phyloP scores from a whole-genome alignment of 2,888 invertebrate species.

The Drosophila greeni region DNA sequence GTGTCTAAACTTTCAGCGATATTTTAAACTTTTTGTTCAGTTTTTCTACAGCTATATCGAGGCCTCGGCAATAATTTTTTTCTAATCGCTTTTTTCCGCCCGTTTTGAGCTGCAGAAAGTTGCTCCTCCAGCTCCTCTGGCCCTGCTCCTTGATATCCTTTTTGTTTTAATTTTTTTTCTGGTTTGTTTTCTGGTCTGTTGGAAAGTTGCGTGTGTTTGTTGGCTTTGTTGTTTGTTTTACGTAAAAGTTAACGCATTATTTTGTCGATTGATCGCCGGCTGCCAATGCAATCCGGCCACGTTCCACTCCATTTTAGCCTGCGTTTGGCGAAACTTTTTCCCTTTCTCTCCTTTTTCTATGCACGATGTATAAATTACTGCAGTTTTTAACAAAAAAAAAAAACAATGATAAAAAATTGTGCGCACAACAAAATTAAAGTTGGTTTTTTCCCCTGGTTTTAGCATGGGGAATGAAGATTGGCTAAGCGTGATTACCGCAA shows the following conservation, averaged over 20 bases:
- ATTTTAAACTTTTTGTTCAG: constrained; percentile 63
- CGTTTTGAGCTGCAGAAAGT: constrained; percentile 40
- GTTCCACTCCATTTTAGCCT: constrained; percentile 37
- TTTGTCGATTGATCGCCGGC: constrained; percentile 67
- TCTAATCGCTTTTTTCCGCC: constrained; percentile 51
- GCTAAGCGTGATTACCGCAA: constrained; percentile 57
- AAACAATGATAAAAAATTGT: constrained; percentile 71
- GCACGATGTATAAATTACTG: constrained; percentile 70
- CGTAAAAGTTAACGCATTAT: constrained; percentile 73
- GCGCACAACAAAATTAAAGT: constrained; percentile 60
- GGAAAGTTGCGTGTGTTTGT: constrained; percentile 65
- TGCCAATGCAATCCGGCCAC: constrained; percentile 13
- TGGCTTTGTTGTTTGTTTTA: constrained; percentile 49
- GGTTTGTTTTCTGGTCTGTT: constrained; percentile 37
- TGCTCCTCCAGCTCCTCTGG: constrained; percentile 15
- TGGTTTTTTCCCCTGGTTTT: constrained; percentile 28
- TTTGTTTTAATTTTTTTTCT: constrained; percentile 12
- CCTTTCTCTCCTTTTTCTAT: constrained; percentile 45
- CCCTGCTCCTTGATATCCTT: constrained; percentile 9
- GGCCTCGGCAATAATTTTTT: constrained; percentile 54
- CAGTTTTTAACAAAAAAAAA: constrained; percentile 61
- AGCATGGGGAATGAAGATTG: constrained; percentile 24
- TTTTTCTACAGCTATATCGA: constrained; percentile 14
- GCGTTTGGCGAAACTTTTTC: constrained; percentile 52
- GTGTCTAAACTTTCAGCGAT: constrained; percentile 41